phyloP scores from a whole-genome alignment of 1,140 invertebrate species.

The Brachionus asplanchnoidis region DNA sequence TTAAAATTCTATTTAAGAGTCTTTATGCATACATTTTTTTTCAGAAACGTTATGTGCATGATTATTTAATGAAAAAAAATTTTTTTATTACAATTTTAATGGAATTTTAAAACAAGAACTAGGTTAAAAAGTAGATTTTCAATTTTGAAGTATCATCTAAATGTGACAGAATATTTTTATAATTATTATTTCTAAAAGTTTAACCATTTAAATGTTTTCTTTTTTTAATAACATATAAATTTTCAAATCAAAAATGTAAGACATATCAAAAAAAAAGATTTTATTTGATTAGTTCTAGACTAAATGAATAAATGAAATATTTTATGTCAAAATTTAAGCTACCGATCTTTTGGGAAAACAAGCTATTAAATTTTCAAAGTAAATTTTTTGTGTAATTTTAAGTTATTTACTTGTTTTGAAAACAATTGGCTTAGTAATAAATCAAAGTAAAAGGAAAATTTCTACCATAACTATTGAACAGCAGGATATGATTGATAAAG shows the following conservation, averaged over 20 bases:
- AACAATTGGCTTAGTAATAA: not conserved
- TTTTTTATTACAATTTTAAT: too few species aligned
- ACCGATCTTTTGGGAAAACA: not conserved
- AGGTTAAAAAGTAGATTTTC: too few species aligned
- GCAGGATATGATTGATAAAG: not conserved
- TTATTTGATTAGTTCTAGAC: not conserved
- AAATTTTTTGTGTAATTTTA: not conserved
- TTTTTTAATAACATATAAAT: not conserved
- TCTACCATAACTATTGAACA: not conserved
- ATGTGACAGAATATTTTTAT: too few species aligned
- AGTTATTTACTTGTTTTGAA: not conserved
- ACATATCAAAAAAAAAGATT: not conserved
- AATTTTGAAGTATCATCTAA: too few species aligned
- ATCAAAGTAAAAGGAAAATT: not conserved
- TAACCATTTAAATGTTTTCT: too few species aligned
- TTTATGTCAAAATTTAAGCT: not conserved
- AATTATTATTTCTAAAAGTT: too few species aligned
- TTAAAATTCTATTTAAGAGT: too few species aligned
- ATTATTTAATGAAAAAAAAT: too few species aligned
- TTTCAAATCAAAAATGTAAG: not conserved
- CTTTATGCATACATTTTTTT: too few species aligned
- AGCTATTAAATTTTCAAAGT: not conserved
- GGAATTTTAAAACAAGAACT: too few species aligned
- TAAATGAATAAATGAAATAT: not conserved
- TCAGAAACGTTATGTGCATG: too few species aligned